Evolutionary conservation across 2,797 vertebrate genomes (phyloP).

Genomic region (Pelodytes ibericus): DNA sequence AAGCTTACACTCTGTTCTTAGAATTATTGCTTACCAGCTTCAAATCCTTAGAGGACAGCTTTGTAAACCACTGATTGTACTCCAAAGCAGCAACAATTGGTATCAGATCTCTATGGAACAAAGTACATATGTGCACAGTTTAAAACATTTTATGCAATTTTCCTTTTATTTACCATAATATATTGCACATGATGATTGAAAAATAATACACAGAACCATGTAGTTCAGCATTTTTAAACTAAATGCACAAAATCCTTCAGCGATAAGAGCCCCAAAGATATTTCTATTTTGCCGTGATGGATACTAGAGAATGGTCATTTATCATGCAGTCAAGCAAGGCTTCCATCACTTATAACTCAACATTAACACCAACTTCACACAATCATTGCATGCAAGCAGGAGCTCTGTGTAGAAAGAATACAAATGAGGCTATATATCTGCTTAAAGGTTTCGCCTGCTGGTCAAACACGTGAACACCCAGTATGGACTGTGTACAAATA

Average conservation of each 20-base stretch:
- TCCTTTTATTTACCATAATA: background rate
- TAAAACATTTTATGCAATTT: background rate
- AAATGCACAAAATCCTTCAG: background rate
- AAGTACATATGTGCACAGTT: constrained; percentile 11
- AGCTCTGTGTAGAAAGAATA: background rate
- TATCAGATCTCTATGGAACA: constrained; percentile 87
- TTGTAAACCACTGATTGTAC: constrained; percentile 98
- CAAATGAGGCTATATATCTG: background rate
- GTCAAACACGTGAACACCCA: too few relatives aligned
- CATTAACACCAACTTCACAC: background rate
- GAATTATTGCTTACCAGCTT: constrained; percentile 84
- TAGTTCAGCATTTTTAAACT: background rate
- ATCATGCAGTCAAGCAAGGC: background rate
- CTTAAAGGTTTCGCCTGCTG: too few relatives aligned
- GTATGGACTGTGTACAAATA: too few relatives aligned
- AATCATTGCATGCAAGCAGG: background rate
- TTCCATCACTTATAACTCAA: background rate
- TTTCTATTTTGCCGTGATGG: background rate
- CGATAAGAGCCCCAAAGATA: background rate
- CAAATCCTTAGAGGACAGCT: constrained; percentile 92
- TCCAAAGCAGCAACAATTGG: constrained; percentile 95
- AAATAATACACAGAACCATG: background rate
- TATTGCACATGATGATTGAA: background rate
- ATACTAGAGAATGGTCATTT: background rate
- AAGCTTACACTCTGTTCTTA: background rate